Evolutionary conservation across 2,888 invertebrate species (phyloP).

Genomic region (Dicyrtoma fusca): DNA sequence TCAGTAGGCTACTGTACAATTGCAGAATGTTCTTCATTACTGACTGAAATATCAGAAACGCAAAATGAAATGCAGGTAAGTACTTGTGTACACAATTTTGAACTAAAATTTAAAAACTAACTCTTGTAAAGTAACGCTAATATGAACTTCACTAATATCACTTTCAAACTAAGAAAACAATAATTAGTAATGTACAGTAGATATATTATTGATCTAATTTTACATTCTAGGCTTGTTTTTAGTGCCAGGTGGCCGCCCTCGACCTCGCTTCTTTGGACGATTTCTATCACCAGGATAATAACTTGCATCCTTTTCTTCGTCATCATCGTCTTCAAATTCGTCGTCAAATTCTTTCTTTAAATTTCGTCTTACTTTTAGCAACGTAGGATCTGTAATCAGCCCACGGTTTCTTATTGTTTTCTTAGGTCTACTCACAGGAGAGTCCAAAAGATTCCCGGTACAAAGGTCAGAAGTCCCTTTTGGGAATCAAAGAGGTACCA

Average conservation of each 20-base stretch:
- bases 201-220: too few relatives aligned
- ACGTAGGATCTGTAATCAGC: constrained; percentile 9
- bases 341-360: constrained; percentile 32
- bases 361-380: constrained; percentile 26
- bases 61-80: too few relatives aligned
- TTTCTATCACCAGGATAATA: constrained; percentile 17
- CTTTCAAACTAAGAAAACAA: too few relatives aligned
- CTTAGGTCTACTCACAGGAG: constrained; percentile 5
- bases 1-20: too few relatives aligned
- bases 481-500: background rate
- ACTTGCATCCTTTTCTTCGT: constrained; percentile 39
- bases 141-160: too few relatives aligned
- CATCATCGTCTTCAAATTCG: constrained; percentile 24
- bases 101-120: too few relatives aligned
- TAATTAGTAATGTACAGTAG: too few relatives aligned
- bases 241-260: constrained; percentile 28
- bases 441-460: constrained; percentile 8
- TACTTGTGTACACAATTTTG: too few relatives aligned
- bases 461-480: constrained; percentile 1
- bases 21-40: too few relatives aligned
- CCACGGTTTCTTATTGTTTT: background rate
- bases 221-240: constrained; percentile 12
- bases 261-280: constrained; percentile 17
- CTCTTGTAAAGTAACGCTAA: too few relatives aligned
- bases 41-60: too few relatives aligned